A percentile compares a stretch with the other conserved stretches of the same genome.
These are phyloP conservation scores for Callopanchax toddi DNA, from an alignment of 2,113 vertebrate genomes.

Conservation along the genomic window DNA sequence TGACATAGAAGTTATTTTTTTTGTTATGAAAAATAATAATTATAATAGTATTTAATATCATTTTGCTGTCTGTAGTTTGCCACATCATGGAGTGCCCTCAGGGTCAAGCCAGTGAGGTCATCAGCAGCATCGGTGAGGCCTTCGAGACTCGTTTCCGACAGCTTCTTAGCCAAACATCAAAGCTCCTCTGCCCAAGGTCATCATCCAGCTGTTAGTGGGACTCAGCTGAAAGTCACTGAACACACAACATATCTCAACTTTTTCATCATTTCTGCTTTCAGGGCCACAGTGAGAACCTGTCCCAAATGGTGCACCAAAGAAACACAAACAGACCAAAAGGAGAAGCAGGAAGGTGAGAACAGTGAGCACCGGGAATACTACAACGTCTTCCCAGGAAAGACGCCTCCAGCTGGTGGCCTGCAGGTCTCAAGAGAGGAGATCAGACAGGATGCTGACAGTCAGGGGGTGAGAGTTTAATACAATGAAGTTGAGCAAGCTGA, in stretches of 20 bases:
- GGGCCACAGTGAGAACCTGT: constrained; percentile 41
- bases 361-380: constrained; percentile 83
- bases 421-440: constrained; percentile 65
- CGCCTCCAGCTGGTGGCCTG: constrained; percentile 78
- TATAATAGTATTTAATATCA: no score
- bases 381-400: constrained; percentile 87
- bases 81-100: constrained; percentile 90
- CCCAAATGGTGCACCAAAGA: constrained; percentile 49
- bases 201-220: constrained; percentile 17
- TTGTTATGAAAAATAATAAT: neutral
- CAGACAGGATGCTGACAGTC: constrained; percentile 45
- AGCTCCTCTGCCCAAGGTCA: constrained; percentile 81
- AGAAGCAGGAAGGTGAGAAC: constrained; percentile 7
- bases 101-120: constrained; percentile 86
- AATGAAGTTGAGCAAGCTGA: no score
- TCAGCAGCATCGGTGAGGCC: constrained; percentile 90
- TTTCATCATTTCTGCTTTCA: constrained; percentile 12
- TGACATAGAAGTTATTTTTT: neutral
- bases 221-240: neutral
- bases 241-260: neutral
- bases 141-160: constrained; percentile 93
- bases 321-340: constrained; percentile 48
- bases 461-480: constrained; percentile 36
- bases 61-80: constrained; percentile 80
- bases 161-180: constrained; percentile 84